Evolutionary conservation across 2,888 invertebrate genomes (phyloP).

Genomic region (Cryptus armator): DNA sequence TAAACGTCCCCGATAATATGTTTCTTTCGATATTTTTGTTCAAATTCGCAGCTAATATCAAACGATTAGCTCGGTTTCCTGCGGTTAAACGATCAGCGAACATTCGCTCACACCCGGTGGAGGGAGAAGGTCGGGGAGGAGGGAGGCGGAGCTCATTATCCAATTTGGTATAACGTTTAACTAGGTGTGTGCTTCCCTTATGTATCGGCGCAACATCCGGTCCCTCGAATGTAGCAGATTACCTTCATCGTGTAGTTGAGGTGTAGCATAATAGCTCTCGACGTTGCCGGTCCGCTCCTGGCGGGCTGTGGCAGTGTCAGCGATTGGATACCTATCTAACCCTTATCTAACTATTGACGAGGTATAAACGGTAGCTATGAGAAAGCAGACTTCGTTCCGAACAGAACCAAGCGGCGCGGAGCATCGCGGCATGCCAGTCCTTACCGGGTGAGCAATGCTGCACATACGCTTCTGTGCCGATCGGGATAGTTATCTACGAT

Average conservation of each 20-base stretch:
- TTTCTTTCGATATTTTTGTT: not conserved
- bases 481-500: conserved; percentile 76
- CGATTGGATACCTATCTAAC: conserved; percentile 50
- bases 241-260: conserved; percentile 24
- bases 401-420: conserved; percentile 69
- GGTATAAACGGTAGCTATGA: conserved; percentile 74
- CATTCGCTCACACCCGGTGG: not conserved
- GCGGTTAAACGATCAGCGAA: conserved; percentile 37
- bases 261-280: conserved; percentile 40
- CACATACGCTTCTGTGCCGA: conserved; percentile 69
- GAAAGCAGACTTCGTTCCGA: conserved; percentile 66
- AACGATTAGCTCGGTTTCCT: conserved; percentile 28
- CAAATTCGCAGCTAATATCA: conserved; percentile 10
- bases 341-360: conserved; percentile 51
- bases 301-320: conserved; percentile 36
- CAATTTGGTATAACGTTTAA: conserved; percentile 53
- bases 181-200: conserved; percentile 33
- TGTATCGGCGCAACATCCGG: conserved; percentile 41
- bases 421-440: conserved; percentile 59
- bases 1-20: not conserved
- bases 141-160: conserved; percentile 2
- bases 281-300: conserved; percentile 38
- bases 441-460: conserved; percentile 43
- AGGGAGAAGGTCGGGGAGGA: not conserved
- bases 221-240: conserved; percentile 32